Conservation (phyloP, 2,888 invertebrate species). For the Conus canariensis region DNA sequence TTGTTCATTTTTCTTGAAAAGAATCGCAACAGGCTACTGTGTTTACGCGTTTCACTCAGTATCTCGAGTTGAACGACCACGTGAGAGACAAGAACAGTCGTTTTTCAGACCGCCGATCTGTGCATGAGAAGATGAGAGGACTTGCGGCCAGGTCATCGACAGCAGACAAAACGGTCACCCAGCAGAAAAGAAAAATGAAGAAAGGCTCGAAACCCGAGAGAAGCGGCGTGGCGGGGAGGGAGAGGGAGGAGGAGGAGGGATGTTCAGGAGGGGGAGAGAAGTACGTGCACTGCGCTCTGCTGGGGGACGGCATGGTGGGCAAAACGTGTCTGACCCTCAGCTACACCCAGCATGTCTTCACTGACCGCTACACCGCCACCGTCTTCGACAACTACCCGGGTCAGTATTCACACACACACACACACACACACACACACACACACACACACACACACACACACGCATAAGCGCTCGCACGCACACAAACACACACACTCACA, state of each 20-base stretch:
- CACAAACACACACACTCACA: not conserved
- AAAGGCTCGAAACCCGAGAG: no score
- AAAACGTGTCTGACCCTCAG: constrained; percentile 37
- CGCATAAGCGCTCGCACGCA: not conserved
- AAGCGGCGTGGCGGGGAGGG: not conserved
- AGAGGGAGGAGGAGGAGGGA: not conserved
- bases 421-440: not conserved
- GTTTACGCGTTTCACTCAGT: no score
- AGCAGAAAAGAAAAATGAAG: no score
- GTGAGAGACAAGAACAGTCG: no score
- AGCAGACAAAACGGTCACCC: no score
- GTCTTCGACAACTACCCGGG: constrained; percentile 68
- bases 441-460: not conserved
- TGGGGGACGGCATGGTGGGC: constrained; percentile 19
- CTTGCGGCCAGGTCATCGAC: no score
- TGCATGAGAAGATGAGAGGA: no score
- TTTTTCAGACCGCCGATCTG: no score
- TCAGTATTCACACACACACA: constrained; percentile 39
- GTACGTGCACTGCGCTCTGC: constrained; percentile 7
- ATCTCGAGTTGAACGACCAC: no score
- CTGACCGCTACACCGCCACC: constrained; percentile 58
- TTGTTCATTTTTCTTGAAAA: no score
- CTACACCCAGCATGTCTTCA: constrained; percentile 56
- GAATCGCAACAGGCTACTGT: no score
- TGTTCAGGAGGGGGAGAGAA: not conserved